Evolutionary conservation across 2,113 vertebrate species (phyloP).

Genomic region (Hemibagrus wyckioides): DNA sequence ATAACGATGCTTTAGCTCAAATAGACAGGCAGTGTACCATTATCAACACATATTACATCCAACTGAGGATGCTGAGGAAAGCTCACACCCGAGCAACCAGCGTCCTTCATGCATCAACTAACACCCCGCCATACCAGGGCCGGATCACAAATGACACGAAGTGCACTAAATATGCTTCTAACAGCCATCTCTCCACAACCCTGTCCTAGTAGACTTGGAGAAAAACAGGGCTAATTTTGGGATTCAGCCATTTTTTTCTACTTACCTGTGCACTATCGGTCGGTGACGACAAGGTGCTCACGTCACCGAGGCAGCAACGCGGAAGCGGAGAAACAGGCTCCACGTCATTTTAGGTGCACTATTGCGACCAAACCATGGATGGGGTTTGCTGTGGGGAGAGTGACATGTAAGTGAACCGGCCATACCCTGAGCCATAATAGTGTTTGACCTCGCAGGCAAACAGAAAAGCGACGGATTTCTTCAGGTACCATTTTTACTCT

Average conservation of each 20-base stretch:
- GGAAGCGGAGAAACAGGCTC: constrained; percentile 67
- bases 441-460: not conserved
- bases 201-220: not conserved
- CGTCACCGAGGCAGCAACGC: constrained; percentile 60
- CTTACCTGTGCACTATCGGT: constrained; percentile 37
- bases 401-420: constrained; percentile 11
- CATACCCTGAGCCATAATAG: not conserved
- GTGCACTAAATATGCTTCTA: not conserved
- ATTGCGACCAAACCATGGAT: constrained; percentile 10
- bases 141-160: not conserved
- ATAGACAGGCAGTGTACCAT: not conserved
- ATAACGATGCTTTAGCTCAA: too few relatives aligned
- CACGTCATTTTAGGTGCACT: constrained; percentile 74
- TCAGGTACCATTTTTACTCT: constrained; percentile 33
- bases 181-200: not conserved
- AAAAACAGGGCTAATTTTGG: not conserved
- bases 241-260: not conserved
- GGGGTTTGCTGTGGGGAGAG: not conserved
- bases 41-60: not conserved
- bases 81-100: not conserved
- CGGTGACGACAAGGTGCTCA: constrained; percentile 43
- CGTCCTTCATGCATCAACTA: not conserved
- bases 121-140: not conserved
- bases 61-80: not conserved
- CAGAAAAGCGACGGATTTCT: constrained; percentile 3